Evolutionary conservation across 2,888 invertebrate species (phyloP), one percentile per base, ranked within the genome.

Genomic region (Pelosia muscerda): DNA sequence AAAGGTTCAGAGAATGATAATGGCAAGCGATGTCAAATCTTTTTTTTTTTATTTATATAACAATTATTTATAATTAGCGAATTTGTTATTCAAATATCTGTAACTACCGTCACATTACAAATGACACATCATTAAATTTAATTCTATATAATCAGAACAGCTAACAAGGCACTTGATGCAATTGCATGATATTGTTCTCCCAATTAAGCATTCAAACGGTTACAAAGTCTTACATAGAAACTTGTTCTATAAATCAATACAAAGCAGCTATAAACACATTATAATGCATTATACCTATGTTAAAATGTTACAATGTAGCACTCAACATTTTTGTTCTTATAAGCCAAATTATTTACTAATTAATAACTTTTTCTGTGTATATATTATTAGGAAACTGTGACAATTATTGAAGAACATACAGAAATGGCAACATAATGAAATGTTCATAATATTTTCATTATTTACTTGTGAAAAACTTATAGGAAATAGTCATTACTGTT

Each of bases 381-480:
- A 9, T 49, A 19, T 19, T n/a, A 9, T n/a, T n/a, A 49, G n/a
- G 2, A 49, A 8, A 49, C n/a, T n/a, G 5, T 38, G 49, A 8
- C 49, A n/a, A 8, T 38, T 19, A n/a, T 34, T 59, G n/a, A 22
- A 59, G 34, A 59, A 34, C 34, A 34, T 22, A 22, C 38, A 38
- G 34, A 10, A 38, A 23, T 23, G 19, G 25, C 23, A 59, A 38
- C 34, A 8, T n/a, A 49, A 49, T n/a, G n/a, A 2, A n/a, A n/a
- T 19, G 15, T 19, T 49, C 19, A 49, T 49, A 49, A 49, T 9
- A 49, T n/a, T 49, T 49, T 49, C n/a, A 49, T 49, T 49, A 19
- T 49, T 49, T 49, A 49, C 49, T 49, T n/a, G 9, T n/a, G 38
- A 53, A 63, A 62, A 54, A 63, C 54, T 54, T 34, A 19, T 10